phyloP scores from a whole-genome alignment of 1,140 invertebrate genomes.

The Atta cephalotes region DNA sequence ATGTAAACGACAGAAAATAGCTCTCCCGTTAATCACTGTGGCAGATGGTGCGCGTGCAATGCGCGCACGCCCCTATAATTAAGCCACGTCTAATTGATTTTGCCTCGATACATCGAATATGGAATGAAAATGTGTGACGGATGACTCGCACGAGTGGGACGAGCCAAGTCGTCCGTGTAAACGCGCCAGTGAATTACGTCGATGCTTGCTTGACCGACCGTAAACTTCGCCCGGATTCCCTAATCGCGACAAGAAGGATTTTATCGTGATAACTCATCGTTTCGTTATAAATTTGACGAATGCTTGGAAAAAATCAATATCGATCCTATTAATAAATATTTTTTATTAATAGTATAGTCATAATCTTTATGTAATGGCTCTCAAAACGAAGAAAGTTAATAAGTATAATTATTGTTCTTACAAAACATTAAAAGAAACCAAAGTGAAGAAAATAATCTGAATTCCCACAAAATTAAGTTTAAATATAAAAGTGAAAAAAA shows the following conservation, averaged over 20 bases:
- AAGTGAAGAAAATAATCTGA: too few relatives aligned
- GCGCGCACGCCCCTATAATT: slow-evolving; percentile 61
- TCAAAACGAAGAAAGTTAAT: neutral
- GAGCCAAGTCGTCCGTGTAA: slow-evolving; percentile 23
- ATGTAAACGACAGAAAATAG: slow-evolving; percentile 41
- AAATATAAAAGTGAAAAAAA: too few relatives aligned
- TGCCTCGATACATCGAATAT: slow-evolving; percentile 49
- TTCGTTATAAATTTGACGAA: neutral
- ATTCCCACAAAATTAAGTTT: too few relatives aligned
- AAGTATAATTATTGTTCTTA: neutral
- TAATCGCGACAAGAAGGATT: neutral
- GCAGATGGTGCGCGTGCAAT: slow-evolving; percentile 36
- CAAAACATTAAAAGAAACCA: neutral
- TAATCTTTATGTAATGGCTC: neutral
- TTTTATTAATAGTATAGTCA: too few relatives aligned
- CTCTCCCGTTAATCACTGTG: slow-evolving; percentile 48
- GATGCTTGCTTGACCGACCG: slow-evolving; percentile 39
- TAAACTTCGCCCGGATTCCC: slow-evolving; percentile 1
- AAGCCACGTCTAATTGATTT: slow-evolving; percentile 72
- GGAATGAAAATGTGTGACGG: slow-evolving; percentile 61
- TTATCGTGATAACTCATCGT: too few relatives aligned
- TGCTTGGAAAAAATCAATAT: neutral
- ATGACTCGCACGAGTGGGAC: slow-evolving; percentile 49
- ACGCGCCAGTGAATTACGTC: slow-evolving; percentile 6
- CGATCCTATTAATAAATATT: too few relatives aligned